Evolutionary conservation across 1,140 invertebrate genomes (phyloP).

Genomic region (Lucilia sericata): DNA sequence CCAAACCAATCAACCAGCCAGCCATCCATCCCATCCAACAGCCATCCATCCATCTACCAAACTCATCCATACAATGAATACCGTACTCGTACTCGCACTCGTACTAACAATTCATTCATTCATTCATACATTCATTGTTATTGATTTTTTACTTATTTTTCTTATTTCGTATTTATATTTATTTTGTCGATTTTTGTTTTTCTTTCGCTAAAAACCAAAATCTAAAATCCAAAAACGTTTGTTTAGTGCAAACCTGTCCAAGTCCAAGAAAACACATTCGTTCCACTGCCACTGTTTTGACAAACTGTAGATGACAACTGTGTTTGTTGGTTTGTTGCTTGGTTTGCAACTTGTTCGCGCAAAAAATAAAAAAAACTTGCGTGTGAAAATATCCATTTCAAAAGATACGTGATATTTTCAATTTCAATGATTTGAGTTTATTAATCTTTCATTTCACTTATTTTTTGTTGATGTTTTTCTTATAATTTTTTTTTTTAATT

Average conservation of each 20-base stretch:
- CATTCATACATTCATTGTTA: slow-evolving; percentile 33
- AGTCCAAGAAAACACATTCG: slow-evolving; percentile 38
- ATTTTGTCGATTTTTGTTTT: neutral
- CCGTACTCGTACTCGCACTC: slow-evolving; percentile 28
- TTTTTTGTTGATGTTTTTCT: too few species aligned
- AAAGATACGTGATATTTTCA: slow-evolving; percentile 37
- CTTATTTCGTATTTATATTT: slow-evolving; percentile 8
- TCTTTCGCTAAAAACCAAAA: slow-evolving; percentile 6
- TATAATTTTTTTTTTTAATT: too few species aligned
- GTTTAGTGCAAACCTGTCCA: neutral
- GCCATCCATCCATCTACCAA: neutral
- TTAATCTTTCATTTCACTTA: neutral
- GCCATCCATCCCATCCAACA: neutral
- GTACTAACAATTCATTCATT: slow-evolving; percentile 18
- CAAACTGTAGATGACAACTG: slow-evolving; percentile 43
- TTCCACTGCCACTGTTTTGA: slow-evolving; percentile 43
- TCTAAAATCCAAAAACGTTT: slow-evolving; percentile 32
- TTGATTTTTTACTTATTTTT: slow-evolving; percentile 19
- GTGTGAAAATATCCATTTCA: slow-evolving; percentile 43
- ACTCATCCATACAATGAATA: slow-evolving; percentile 4
- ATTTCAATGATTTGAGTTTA: slow-evolving; percentile 29
- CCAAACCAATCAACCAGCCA: slow-evolving; percentile 22
- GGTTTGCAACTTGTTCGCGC: neutral
- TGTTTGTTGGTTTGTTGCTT: slow-evolving; percentile 6
- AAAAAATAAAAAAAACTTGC: neutral